Percentiles rank a stretch among this genome's conserved stretches.
phyloP scores from a whole-genome alignment of 2,113 vertebrate genomes.

The Nibea albiflora region DNA sequence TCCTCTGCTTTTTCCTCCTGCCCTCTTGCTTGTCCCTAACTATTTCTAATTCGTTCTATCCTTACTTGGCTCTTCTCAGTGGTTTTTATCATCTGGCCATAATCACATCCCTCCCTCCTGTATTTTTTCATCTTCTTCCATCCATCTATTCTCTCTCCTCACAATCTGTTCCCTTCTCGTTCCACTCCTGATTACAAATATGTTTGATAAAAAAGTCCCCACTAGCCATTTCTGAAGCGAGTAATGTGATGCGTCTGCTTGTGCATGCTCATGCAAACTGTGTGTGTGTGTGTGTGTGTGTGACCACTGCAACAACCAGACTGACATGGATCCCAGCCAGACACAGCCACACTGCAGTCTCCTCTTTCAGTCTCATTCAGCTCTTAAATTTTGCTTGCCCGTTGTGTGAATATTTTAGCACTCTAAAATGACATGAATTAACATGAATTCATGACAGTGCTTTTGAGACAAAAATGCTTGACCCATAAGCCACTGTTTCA shows the following conservation, averaged over 20 bases:
- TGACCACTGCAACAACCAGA: constrained; percentile 6
- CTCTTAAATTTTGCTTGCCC: constrained; percentile 8
- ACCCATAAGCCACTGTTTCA: neutral
- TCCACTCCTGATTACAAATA: constrained; percentile 39
- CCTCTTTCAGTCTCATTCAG: neutral
- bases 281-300: constrained; percentile 6
- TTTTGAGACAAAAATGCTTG: constrained; percentile 38
- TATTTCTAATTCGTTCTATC: constrained; percentile 49
- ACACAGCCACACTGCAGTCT: constrained; percentile 10
- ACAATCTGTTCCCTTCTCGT: constrained; percentile 8
- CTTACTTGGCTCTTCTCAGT: constrained; percentile 27
- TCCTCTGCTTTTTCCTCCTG: neutral
- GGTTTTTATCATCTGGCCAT: constrained; percentile 47
- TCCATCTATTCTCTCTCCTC: constrained; percentile 8
- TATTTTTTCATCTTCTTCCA: constrained; percentile 20
- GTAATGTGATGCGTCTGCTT: constrained; percentile 24
- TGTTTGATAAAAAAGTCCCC: constrained; percentile 14
- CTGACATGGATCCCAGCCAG: constrained; percentile 26
- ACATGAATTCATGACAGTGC: constrained; percentile 9
- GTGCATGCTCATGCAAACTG: constrained; percentile 13
- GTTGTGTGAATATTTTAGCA: constrained; percentile 44
- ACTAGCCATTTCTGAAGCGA: neutral
- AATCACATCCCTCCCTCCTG: constrained; percentile 27
- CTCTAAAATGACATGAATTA: constrained; percentile 13
- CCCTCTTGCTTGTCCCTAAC: constrained; percentile 9